Evolutionary conservation across 2,113 vertebrate species (phyloP), one percentile per base, ranked within the genome.

Genomic region (Gadus chalcogrammus): DNA sequence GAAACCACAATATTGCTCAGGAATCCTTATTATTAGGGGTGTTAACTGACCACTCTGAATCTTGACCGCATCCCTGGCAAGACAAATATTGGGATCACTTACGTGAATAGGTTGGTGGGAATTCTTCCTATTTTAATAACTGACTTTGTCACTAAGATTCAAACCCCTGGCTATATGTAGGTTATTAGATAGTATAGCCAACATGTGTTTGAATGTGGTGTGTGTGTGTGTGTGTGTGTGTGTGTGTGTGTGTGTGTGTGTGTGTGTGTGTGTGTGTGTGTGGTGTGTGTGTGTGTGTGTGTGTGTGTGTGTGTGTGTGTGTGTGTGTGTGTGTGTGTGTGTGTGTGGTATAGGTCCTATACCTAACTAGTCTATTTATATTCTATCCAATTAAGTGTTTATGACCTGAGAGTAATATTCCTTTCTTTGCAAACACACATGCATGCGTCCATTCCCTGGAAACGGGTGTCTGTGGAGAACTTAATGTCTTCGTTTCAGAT

Each of bases 1-100:
- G 87, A 90, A 82, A 91, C 90, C 73, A 72, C 83, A 69, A 70
- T 70, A 66, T 73, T 75, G 5, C 67, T 69, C 53, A 71, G 82
- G 77, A 85, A 85, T 84, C 64, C 74, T 74, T 64, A 76, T 81
- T 78, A 62, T 79, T 64, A 67, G 64, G 52, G 67, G 55, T 55
- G 60, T 73, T 70, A 58, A 17, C 42, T 72, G 18, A 16, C 20
- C 15, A 0, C n/a, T 20, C 56, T 48, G 27, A 4, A 68, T 65
- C 28, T 3, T 31, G 62, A 38, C 55, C 65, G 61, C 9, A 48
- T 48, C 42, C 42, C 42, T 48, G 42, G 42, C 42, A 13, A 48
- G 42, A 48, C 42, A 48, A 9, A 48, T 48, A 12, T 9, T 48
- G 42, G 9, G 9, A 48, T 48, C 42, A 12, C 12, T 48, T 48